A percentile compares a stretch with the other conserved stretches of the same genome.
These are phyloP conservation scores for Hipposideros armiger DNA, from an alignment of 2,113 vertebrate species.

Conservation along the genomic window DNA sequence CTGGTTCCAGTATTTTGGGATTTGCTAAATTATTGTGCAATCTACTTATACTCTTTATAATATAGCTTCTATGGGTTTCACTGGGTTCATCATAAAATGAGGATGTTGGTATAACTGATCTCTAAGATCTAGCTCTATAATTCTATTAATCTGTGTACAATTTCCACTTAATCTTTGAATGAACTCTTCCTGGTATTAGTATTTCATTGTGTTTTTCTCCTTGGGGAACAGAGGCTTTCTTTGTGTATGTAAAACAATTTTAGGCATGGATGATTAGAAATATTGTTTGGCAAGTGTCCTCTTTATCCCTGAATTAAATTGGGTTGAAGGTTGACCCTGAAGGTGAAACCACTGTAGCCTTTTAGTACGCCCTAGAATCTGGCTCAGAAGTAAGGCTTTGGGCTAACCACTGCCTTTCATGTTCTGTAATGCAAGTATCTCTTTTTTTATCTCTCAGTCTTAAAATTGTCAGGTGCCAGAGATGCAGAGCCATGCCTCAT, in stretches of 20 bases:
- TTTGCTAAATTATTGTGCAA: slow-evolving; percentile 47
- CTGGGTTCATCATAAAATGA: slow-evolving; percentile 48
- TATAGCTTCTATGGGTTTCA: slow-evolving; percentile 55
- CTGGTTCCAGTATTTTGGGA: slow-evolving; percentile 9
- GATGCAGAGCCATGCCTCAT: background rate
- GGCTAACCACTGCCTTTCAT: background rate
- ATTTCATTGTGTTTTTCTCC: slow-evolving; percentile 66
- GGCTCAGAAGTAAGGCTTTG: background rate
- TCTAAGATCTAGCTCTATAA: slow-evolving; percentile 31
- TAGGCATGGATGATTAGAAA: slow-evolving; percentile 64
- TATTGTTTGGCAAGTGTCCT: slow-evolving; percentile 36
- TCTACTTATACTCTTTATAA: slow-evolving; percentile 29
- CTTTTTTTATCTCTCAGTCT: background rate
- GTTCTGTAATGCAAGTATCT: background rate
- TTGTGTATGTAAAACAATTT: slow-evolving; percentile 70
- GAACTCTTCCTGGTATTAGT: slow-evolving; percentile 43
- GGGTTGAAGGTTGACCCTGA: slow-evolving; percentile 1
- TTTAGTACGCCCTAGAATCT: slow-evolving; percentile 43
- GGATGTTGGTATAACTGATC: slow-evolving; percentile 69
- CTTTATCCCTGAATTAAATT: slow-evolving; percentile 64
- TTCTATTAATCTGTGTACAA: slow-evolving; percentile 66
- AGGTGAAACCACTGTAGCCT: background rate
- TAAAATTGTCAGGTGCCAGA: background rate
- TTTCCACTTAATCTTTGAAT: slow-evolving; percentile 48
- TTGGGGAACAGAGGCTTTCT: slow-evolving; percentile 50